Evolutionary conservation across 2,113 vertebrate genomes (phyloP), one percentile per base, ranked within the genome.

Genomic region (Myotis yumanensis): DNA sequence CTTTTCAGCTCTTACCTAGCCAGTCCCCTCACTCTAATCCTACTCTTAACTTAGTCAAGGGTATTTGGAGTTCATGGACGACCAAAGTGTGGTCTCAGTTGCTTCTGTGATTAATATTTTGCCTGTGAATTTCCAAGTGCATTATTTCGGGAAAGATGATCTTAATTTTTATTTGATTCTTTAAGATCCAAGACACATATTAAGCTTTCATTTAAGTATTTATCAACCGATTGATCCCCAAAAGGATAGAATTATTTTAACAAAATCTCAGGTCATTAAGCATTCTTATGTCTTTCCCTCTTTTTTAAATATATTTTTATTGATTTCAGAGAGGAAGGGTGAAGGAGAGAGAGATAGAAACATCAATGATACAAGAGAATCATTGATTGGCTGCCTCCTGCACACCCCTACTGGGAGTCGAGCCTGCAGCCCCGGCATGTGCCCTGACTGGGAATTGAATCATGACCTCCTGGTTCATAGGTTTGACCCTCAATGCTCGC

Each of bases 191-290:
- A 62, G 37, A 37, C 51, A 91, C 15, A 28, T 43, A 16, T 72
- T 71, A 93, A 48, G 72, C 20, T 64, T 88, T 93, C 51, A 80
- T 66, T 95, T 95, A 81, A 82, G 35, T 89, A 86, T 81, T 94
- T 93, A 93, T 46, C 71, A 85, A 83, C 75, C 64, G 52, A 86
- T 62, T 69, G 66, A 77, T 83, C n/a, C 79, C 43, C 40, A 69
- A 20, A 94, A 90, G 40, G n/a, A 77, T 76, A 90, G 30, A 82
- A 82, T 91, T 73, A 28, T 37, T 77, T 91, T 46, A 91, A 68
- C 64, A 68, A 68, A n/a, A 68, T 68, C 64, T 84, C 52, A 64
- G 40, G 32, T 90, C 57, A 71, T 84, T 32, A 76, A 43, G 68
- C 40, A 72, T 77, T 91, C 68, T 93, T 84, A 72, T 1, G 10